These are phyloP conservation scores for Platyscapa corneri DNA, from an alignment of 1,140 invertebrate species.

Conservation along the genomic window DNA sequence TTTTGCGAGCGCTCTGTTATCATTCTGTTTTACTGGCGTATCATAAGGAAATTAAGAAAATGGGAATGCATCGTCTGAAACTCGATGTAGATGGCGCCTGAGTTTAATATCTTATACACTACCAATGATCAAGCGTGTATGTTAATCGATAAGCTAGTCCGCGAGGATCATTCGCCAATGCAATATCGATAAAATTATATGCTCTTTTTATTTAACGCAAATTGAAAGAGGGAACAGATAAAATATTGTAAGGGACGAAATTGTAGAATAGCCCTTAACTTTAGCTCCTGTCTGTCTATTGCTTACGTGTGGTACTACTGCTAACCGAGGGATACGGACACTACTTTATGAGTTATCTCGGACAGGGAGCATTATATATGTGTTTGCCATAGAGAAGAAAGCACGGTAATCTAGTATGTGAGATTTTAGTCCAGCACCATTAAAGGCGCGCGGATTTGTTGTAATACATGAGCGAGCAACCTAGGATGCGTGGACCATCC, in stretches of 20 bases:
- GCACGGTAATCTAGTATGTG: background rate
- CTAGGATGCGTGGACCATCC: background rate
- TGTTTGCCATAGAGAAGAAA: too few species aligned
- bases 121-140: too few species aligned
- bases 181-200: too few species aligned
- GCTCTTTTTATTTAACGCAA: too few species aligned
- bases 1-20: background rate
- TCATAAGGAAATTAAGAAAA: background rate
- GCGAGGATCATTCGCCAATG: background rate
- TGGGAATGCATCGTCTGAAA: background rate
- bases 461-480: too few species aligned
- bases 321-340: background rate
- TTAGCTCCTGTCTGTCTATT: too few species aligned
- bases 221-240: too few species aligned
- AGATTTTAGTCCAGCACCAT: background rate
- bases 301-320: background rate
- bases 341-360: too few species aligned
- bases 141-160: background rate
- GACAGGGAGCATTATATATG: too few species aligned
- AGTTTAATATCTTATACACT: background rate
- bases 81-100: background rate
- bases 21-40: background rate
- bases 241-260: background rate
- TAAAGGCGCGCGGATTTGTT: background rate
- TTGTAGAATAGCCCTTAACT: background rate